These are phyloP conservation scores for Eciton burchellii DNA, from an alignment of 1,140 invertebrate species.

Conservation along the genomic window DNA sequence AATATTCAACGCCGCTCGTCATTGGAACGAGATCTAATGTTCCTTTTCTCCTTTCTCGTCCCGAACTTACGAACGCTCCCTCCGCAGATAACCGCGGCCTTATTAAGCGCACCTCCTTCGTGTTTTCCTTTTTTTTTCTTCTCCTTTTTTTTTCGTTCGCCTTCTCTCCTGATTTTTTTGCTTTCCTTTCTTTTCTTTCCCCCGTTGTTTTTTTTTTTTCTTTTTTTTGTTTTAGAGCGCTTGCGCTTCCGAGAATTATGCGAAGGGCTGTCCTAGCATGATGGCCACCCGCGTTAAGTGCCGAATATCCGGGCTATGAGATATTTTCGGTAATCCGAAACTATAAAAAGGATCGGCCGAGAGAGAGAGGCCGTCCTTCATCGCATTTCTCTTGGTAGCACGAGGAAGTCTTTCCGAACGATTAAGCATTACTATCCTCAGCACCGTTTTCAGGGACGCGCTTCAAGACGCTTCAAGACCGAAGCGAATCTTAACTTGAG, in stretches of 20 bases:
- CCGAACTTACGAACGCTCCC: no score
- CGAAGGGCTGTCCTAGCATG: conserved; percentile 65
- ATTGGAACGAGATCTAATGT: no score
- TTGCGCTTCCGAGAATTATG: conserved; percentile 69
- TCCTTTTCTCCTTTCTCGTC: no score
- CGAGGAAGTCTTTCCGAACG: conserved; percentile 31
- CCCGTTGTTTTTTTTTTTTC: conserved; percentile 27
- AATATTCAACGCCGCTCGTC: no score
- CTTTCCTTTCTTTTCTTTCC: not conserved
- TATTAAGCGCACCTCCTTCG: no score
- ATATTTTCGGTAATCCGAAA: conserved; percentile 82
- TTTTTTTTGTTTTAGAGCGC: conserved; percentile 45
- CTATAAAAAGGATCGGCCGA: conserved; percentile 66
- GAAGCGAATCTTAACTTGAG: no score
- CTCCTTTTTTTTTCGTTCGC: no score
- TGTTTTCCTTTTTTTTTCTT: no score
- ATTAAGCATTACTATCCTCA: conserved; percentile 9
- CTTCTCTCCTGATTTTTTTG: not conserved
- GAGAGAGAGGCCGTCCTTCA: conserved; percentile 22
- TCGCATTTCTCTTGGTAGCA: conserved; percentile 60
- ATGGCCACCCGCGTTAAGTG: conserved; percentile 80
- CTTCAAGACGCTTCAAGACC: not conserved
- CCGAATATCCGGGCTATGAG: conserved; percentile 75
- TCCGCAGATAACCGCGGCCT: no score
- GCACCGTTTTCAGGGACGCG: not conserved